Percentiles rank a stretch among this genome's conserved stretches.
Conservation (phyloP, 2,113 vertebrate genomes). For the Labrus mixtus region DNA sequence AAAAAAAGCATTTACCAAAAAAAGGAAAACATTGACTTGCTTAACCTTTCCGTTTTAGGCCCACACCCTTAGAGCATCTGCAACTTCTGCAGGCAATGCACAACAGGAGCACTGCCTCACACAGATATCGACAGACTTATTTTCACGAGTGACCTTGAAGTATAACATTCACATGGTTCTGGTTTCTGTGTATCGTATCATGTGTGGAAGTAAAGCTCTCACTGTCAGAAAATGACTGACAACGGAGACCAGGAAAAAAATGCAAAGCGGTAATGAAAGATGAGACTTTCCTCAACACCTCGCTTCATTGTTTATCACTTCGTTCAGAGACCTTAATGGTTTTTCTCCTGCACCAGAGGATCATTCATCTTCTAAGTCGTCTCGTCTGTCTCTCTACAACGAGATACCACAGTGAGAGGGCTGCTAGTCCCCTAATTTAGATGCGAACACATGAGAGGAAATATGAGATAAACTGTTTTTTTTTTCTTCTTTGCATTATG, state of each 20-base stretch:
- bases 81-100: conserved; percentile 29
- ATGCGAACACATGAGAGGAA: conserved; percentile 41
- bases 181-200: conserved; percentile 38
- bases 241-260: conserved; percentile 25
- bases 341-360: conserved; percentile 47
- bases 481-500: conserved; percentile 27
- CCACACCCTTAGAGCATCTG: conserved; percentile 5
- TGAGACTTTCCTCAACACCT: conserved; percentile 24
- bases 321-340: conserved; percentile 49
- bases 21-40: conserved; percentile 12
- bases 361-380: conserved; percentile 59
- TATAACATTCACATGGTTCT: conserved; percentile 8
- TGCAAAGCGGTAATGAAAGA: conserved; percentile 42
- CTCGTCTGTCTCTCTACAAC: conserved; percentile 40
- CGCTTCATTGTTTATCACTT: conserved; percentile 47
- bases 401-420: conserved; percentile 13
- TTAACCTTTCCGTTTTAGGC: conserved; percentile 8
- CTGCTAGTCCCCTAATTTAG: conserved; percentile 48
- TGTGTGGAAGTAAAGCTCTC: conserved; percentile 15
- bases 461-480: conserved; percentile 34
- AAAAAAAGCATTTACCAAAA: conserved; percentile 22
- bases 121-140: conserved; percentile 48
- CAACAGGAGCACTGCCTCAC: conserved; percentile 7
- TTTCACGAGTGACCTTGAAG: conserved; percentile 46
- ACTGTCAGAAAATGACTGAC: conserved; percentile 51